Base-by-base conservation (phyloP, 2,797 vertebrate species). In the Sebastes itinus region DNA sequence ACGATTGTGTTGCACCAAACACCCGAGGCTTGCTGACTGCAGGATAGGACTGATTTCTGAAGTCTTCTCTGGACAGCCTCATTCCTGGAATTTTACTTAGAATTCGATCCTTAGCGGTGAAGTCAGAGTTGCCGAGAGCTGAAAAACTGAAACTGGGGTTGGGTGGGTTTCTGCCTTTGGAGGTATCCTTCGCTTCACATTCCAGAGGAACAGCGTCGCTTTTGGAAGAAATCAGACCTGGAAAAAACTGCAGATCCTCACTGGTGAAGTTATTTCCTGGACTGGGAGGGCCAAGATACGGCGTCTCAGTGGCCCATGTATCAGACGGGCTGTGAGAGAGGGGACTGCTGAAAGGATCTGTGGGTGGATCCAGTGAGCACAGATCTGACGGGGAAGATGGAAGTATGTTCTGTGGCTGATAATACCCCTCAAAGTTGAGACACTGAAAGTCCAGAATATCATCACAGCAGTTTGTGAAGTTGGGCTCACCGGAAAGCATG, bases 251-350 rank as follows among this genome's bases (percentile, higher is more conserved):
- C 58, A 96, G 88, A 75, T 96, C 95, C 16, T 94, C 92, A 71
- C 93, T 91, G 67, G 88, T 93, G 20, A 96, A 96, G 89, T 94
- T 95, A 74, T 94, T 94, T 69, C 88, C 93, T 16, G 96, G 96
- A 83, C 96, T 96, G 7, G 96, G 95, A 10, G 96, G 94, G 56
- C 96, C 95, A 4, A 96, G 90, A 82, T 96, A 96, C 0, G 96
- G 95, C 1, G 96, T 95, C 85, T 96, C 96, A 0, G 95, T 89
- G 23, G 94, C 89, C 96, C 96, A 96, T 2, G 94, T 91, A 25
- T 96, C 95, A 1, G 95, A 78, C 4, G 96, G 94, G 85, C 95
- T 95, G 83, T 96, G 96, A n/a, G 96, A 96, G 61, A 96, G 95
- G 6, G 96, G 95, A 58, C 95, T 96, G 81, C 92, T 96, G 76